Evolutionary conservation across 2,113 vertebrate species (phyloP).

Genomic region (Phyllostomus hastatus): DNA sequence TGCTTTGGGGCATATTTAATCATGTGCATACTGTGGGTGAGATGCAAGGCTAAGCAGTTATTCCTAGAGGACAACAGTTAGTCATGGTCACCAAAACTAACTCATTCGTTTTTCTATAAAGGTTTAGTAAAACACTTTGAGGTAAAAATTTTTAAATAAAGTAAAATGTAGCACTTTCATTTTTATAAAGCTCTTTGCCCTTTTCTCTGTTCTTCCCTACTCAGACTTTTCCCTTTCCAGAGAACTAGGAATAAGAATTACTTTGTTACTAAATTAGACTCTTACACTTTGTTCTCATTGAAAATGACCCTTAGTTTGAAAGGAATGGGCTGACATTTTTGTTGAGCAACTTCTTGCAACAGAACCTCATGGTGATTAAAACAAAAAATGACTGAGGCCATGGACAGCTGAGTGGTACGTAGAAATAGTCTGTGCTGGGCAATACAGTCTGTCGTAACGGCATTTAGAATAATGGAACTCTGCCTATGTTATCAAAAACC

Average conservation of each 20-base stretch:
- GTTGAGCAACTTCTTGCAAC: not conserved
- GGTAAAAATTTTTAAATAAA: not conserved
- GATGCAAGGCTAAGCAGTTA: not conserved
- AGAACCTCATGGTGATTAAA: not conserved
- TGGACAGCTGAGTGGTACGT: not conserved
- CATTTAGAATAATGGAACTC: conserved; percentile 3
- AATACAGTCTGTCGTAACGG: not conserved
- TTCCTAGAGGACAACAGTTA: not conserved
- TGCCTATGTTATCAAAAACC: not conserved
- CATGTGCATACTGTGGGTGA: not conserved
- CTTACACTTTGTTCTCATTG: not conserved
- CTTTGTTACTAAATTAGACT: not conserved
- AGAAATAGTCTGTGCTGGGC: not conserved
- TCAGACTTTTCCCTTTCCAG: not conserved
- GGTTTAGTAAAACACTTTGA: not conserved
- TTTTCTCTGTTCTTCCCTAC: not conserved
- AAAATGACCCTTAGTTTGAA: not conserved
- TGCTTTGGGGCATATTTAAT: not conserved
- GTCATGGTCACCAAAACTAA: not conserved
- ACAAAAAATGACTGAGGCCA: not conserved
- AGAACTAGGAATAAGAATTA: not conserved
- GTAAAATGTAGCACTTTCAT: not conserved
- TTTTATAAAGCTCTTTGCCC: not conserved
- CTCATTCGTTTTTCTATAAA: not conserved
- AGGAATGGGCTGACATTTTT: not conserved